Base-by-base conservation (phyloP, 2,888 invertebrate species). In the Diachrysia chrysitis region DNA sequence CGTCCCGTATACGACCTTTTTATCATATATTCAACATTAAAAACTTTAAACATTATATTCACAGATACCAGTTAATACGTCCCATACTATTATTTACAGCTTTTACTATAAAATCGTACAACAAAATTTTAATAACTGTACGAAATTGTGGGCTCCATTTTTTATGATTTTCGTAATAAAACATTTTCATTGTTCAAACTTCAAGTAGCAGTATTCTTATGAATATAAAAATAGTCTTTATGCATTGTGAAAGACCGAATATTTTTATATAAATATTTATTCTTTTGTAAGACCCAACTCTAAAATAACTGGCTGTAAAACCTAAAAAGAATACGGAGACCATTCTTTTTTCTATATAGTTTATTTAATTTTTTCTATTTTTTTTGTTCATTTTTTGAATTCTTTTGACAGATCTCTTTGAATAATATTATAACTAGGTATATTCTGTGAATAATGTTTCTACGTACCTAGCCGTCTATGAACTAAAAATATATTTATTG, bases 161-260 rank as follows among this genome's bases (percentile, higher is more conserved):
- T 71, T 58, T 58, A 58, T 25, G 53, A 19, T 17, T 46, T 60
- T 32, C 16, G 29, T 55, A 58, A 62, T n/a, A 48, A 42, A 57
- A 17, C 7, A 29, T 37, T 70, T 51, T 62, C 23, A 51, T 55
- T 62, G 32, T 46, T 58, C 61, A 17, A 54, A 35, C 42, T 68
- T 71, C 58, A 10, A 71, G 10, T 5, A 35, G 10, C 48, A 21
- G 5, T 35, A 46, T 54, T 42, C n/a, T 32, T n/a, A 12, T 37
- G 55, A 35, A 58, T n/a, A 21, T 19, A 51, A n/a, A 32, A 58
- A 25, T 35, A 10, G 9, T 56, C 12, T 35, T 16, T 21, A 16
- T 35, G 25, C 59, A 46, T 66, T 71, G 35, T 57, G 29, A 67
- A 19, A n/a, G n/a, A n/a, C n/a, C n/a, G 9, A 21, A n/a, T 66